These are phyloP conservation scores for Aythya fuligula DNA, from an alignment of 2,797 vertebrate genomes.

Conservation along the genomic window DNA sequence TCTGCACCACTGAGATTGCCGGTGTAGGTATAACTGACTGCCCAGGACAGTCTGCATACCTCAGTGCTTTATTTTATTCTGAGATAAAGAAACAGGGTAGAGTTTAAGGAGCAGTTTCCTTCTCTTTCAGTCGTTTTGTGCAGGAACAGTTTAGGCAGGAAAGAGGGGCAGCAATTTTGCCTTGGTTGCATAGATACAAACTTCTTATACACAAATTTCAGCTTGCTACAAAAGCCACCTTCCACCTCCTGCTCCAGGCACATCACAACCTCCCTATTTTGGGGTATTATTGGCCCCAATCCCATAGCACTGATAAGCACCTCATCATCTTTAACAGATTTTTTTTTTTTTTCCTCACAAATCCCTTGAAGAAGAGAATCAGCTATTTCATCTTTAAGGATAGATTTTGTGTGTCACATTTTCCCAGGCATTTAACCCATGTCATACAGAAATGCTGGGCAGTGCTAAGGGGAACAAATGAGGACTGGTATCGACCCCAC, in stretches of 20 bases:
- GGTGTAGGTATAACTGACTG: accelerated
- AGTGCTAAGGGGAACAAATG: accelerated
- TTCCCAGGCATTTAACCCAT: neutral
- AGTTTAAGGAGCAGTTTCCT: neutral
- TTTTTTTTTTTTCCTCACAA: neutral
- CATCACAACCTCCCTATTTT: neutral
- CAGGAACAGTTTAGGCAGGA: neutral
- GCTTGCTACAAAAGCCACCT: neutral
- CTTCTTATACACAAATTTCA: neutral
- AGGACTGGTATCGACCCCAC: too few relatives aligned
- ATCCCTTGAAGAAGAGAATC: neutral
- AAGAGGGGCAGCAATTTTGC: accelerated
- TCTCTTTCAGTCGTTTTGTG: neutral
- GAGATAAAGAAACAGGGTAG: neutral
- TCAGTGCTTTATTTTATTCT: neutral
- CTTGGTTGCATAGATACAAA: neutral
- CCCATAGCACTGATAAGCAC: neutral
- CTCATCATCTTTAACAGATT: neutral
- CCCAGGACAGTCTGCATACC: neutral
- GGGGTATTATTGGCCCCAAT: neutral
- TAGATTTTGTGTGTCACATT: neutral
- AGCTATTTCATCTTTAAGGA: neutral
- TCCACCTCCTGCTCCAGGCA: neutral
- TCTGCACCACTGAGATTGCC: neutral
- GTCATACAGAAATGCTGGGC: accelerated